Conservation (phyloP, 2,888 invertebrate genomes). For the Oscheius onirici region DNA sequence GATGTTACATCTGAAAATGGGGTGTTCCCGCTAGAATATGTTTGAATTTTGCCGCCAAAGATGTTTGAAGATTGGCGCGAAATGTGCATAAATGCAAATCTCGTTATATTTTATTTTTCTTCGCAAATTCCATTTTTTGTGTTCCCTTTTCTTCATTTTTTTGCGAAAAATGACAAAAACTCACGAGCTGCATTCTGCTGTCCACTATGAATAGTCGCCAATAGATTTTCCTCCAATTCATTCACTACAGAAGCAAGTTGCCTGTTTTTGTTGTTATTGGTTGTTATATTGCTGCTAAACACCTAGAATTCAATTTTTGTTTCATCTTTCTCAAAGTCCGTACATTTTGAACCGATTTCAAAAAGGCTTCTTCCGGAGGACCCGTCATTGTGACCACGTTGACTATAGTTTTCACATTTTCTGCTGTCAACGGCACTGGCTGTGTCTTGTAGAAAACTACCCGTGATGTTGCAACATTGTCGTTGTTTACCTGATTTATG, state of each 20-base stretch:
- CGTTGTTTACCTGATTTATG: constrained; percentile 55
- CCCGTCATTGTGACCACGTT: constrained; percentile 78
- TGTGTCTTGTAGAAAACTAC: constrained; percentile 78
- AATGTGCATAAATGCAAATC: background rate
- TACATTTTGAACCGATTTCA: constrained; percentile 77
- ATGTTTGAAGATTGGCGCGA: too few species aligned
- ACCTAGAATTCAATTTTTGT: constrained; percentile 45
- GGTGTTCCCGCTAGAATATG: background rate
- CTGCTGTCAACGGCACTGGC: constrained; percentile 77
- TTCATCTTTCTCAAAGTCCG: too few species aligned
- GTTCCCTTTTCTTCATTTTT: too few species aligned
- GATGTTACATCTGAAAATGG: constrained; percentile 37
- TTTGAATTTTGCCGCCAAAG: background rate
- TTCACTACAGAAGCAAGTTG: constrained; percentile 58
- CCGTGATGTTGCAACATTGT: constrained; percentile 39
- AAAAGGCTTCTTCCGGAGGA: constrained; percentile 77
- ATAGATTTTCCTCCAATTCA: constrained; percentile 63
- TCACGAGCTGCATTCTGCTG: background rate
- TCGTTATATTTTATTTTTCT: background rate
- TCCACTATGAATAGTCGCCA: constrained; percentile 45
- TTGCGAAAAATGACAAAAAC: too few species aligned
- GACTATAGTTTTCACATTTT: constrained; percentile 77
- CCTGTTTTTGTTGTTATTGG: constrained; percentile 73
- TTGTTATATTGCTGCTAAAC: constrained; percentile 69
- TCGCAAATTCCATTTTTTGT: too few species aligned